phyloP scores from a whole-genome alignment of 2,797 vertebrate genomes.

The Myotis daubentonii region DNA sequence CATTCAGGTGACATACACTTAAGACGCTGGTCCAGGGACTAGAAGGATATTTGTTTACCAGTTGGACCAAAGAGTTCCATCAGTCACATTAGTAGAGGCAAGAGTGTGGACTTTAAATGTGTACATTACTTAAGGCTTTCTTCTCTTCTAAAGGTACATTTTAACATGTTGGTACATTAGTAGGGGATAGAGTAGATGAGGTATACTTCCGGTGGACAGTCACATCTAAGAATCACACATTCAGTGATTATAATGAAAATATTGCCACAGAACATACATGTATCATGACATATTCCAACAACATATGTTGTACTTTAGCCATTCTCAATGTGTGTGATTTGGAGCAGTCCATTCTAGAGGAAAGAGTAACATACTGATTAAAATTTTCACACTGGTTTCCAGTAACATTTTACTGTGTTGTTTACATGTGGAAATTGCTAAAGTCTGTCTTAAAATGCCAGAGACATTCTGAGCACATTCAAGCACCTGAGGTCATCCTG shows the following conservation, averaged over 20 bases:
- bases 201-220: neutral
- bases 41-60: neutral
- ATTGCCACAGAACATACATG: neutral
- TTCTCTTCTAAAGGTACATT: neutral
- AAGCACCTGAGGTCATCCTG: slow-evolving; percentile 20
- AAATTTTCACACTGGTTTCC: neutral
- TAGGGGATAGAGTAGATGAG: neutral
- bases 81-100: neutral
- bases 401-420: neutral
- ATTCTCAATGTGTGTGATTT: neutral
- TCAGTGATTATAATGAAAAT: neutral
- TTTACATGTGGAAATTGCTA: slow-evolving; percentile 14
- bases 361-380: neutral
- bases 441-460: neutral
- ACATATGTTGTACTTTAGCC: neutral
- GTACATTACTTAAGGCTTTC: neutral
- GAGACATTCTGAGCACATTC: slow-evolving; percentile 60
- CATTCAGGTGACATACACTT: neutral
- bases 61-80: neutral
- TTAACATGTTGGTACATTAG: neutral
- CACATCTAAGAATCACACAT: neutral
- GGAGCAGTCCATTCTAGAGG: neutral
- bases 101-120: neutral
- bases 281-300: neutral
- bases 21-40: neutral